Evolutionary conservation across 2,888 invertebrate genomes (phyloP), one percentile per base, ranked within the genome.

Genomic region (Mallateleia sp.): DNA sequence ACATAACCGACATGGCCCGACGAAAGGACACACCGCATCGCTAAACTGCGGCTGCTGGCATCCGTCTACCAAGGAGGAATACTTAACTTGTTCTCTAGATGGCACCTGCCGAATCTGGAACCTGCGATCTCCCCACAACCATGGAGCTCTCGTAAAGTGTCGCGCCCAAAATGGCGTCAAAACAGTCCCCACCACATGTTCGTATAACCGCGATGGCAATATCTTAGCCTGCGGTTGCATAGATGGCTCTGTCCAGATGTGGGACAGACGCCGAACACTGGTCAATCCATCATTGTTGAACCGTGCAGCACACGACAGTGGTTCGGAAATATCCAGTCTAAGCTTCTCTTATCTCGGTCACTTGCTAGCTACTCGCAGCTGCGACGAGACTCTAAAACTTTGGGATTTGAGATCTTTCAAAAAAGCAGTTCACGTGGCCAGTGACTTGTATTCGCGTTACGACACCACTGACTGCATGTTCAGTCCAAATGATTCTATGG

Each of bases 191-290:
- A 98, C 98, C 0, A 96, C 98, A 0, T 98, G 98, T 93, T 96
- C 97, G 0, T 99, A 97, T 93, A 98, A 97, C 62, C 96, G 97
- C 62, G 98, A 99, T 93, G 99, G 99, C 0, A 97, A 97, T 75
- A 96, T 98, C 0, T 97, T 99, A 5, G 98, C 98, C 0, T 98
- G 98, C 79, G 99, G 98, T 0, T 99, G 99, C 93, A 96, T 96
- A 56, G 99, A 99, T 95, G 99, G 99, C 0, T 98, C 98, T 0
- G 96, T 99, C 72, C 99, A 99, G 95, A 97, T 99, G 95, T 99
- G 99, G 99, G 99, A 99, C 93, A 97, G 98, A 67, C 96, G 99
- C 32, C 98, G 97, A 93, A 97, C 97, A 93, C 98, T 97, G 93
- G 99, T 99, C 0, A 99, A 98, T 92, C 98, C 99, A 0, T 96